Evolutionary conservation across 2,113 vertebrate species (phyloP).

Genomic region (Anhinga rufa): DNA sequence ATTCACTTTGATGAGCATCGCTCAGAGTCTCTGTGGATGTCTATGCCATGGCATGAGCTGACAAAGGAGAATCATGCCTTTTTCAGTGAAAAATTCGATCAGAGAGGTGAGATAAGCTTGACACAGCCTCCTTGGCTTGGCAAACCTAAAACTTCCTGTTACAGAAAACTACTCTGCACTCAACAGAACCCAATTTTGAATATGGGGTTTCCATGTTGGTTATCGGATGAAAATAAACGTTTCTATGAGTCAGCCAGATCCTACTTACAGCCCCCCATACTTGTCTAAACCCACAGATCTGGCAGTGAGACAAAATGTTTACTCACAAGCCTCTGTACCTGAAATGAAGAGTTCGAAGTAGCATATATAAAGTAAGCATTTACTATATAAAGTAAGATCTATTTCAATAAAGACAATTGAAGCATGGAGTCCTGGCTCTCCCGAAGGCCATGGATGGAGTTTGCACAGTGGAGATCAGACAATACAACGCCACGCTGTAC

Average conservation of each 20-base stretch:
- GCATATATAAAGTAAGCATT: background rate
- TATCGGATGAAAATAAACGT: background rate
- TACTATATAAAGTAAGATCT: background rate
- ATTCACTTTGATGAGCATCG: background rate
- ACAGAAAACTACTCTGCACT: background rate
- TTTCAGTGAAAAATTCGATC: background rate
- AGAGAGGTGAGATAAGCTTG: constrained; percentile 10
- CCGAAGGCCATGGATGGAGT: background rate
- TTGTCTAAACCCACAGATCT: constrained; percentile 10
- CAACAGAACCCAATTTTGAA: background rate
- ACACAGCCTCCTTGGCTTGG: constrained; percentile 1
- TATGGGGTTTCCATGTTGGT: background rate
- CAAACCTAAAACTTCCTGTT: background rate
- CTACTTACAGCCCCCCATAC: background rate
- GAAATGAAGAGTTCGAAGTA: background rate
- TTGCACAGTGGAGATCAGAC: background rate
- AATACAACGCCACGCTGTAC: background rate
- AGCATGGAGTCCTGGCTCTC: background rate
- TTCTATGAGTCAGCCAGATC: background rate
- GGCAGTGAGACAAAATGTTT: background rate
- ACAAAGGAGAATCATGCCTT: background rate
- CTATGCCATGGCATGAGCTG: background rate
- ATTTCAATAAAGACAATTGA: background rate
- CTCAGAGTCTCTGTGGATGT: background rate
- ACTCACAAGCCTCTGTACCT: background rate